Percentiles rank a stretch among this genome's conserved stretches.
These are phyloP conservation scores for Grapholita molesta DNA, from an alignment of 1,140 invertebrate genomes.

Conservation along the genomic window DNA sequence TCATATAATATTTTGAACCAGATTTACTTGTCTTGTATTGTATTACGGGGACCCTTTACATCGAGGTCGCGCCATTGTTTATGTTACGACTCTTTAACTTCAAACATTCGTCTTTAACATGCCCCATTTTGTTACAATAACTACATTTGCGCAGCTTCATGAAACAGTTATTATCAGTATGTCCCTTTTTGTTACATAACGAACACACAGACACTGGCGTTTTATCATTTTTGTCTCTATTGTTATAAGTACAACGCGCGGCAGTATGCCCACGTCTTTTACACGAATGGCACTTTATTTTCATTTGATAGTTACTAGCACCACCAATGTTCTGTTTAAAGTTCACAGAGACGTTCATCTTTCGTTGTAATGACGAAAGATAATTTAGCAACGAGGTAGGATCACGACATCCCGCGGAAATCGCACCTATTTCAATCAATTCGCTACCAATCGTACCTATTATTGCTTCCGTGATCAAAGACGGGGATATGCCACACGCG, in stretches of 20 bases:
- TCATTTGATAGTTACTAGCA: not conserved
- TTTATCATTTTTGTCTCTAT: not conserved
- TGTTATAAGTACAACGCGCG: not conserved
- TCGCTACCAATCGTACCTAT: slow-evolving; percentile 16
- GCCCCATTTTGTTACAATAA: slow-evolving; percentile 3
- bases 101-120: slow-evolving; percentile 7
- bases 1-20: slow-evolving; percentile 11
- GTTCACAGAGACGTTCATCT: not conserved
- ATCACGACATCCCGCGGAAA: slow-evolving; percentile 14
- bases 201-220: not conserved
- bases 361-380: slow-evolving; percentile 8
- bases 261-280: slow-evolving; percentile 1
- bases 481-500: slow-evolving; percentile 1
- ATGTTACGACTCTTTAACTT: not conserved
- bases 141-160: not conserved
- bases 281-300: slow-evolving; percentile 6
- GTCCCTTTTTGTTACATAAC: slow-evolving; percentile 7
- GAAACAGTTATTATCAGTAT: not conserved
- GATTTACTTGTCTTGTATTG: not conserved
- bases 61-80: not conserved
- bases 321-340: not conserved
- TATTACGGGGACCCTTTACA: not conserved
- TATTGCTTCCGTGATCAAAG: slow-evolving; percentile 14
- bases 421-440: not conserved
- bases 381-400: not conserved